Evolutionary conservation across 2,888 invertebrate genomes (phyloP), one percentile per base, ranked within the genome.

Genomic region (Drosophila prolongata): DNA sequence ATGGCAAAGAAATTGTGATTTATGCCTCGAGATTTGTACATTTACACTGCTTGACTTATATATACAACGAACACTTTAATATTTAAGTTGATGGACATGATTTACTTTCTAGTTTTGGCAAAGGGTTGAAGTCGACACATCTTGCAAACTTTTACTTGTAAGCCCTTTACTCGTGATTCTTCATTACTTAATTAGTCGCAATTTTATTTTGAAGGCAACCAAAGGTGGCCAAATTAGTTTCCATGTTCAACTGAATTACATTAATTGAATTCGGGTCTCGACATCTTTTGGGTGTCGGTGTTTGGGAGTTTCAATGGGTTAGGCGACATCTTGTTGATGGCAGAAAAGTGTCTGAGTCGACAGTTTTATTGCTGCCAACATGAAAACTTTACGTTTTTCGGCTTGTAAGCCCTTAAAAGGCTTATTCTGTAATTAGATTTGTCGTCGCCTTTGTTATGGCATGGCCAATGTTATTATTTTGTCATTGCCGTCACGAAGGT

Each of bases 1-100:
- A 85, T 85, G 89, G 84, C 87, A 83, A 85, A 85, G 84, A 88
- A 88, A 85, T 85, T 71, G 71, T 71, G 71, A 71, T 71, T 71
- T 71, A 71, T 71, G 71, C 56, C 71, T 71, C 73, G 46, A 70
- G 71, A 71, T 73, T 71, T 71, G 71, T 71, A 73, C 73, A 73
- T 64, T 69, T 69, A 42, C 50, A 46, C 55, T 40, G 64, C 24
- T 52, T 56, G 72, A 42, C 54, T n/a, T 37, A n/a, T 54, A 44
- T 57, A 42, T 54, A 49, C 55, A 68, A 19, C 60, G 52, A 34
- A 24, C 68, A 30, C 64, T 34, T 73, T 52, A 24, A 16, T 61
- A 55, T 64, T 42, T 47, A 52, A 71, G 53, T 40, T 54, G 67
- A 35, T 46, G 46, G 19, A 55, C 58, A 66, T 65, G 78, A 74